phyloP scores from a whole-genome alignment of 2,888 invertebrate species.

The Cerceris ruficornis region DNA sequence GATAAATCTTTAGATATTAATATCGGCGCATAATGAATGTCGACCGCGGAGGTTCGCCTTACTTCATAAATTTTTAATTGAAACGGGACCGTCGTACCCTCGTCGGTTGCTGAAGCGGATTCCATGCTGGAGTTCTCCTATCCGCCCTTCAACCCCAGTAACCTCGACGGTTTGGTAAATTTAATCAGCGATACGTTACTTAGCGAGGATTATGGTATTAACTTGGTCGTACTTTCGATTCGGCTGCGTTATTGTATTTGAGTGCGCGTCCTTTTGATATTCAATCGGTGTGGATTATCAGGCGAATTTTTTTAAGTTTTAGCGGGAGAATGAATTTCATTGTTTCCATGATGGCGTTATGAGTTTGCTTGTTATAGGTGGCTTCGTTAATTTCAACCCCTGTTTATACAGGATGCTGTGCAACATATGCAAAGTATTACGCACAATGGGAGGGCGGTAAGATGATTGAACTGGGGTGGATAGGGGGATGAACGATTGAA shows the following conservation, averaged over 20 bases:
- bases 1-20: slow-evolving; percentile 53
- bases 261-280: background rate
- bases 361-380: too few relatives aligned
- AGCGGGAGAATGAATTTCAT: too few relatives aligned
- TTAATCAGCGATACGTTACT: slow-evolving; percentile 53
- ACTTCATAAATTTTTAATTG: slow-evolving; percentile 59
- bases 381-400: too few relatives aligned
- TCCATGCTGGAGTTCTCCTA: slow-evolving; percentile 38
- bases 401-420: too few relatives aligned
- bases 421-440: too few relatives aligned
- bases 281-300: background rate
- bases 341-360: too few relatives aligned
- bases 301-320: background rate
- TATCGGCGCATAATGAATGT: slow-evolving; percentile 48
- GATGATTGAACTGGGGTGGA: too few relatives aligned
- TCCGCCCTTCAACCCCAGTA: slow-evolving; percentile 50
- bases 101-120: slow-evolving; percentile 35
- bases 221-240: slow-evolving; percentile 17
- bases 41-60: slow-evolving; percentile 12
- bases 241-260: slow-evolving; percentile 15
- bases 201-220: slow-evolving; percentile 35
- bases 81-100: slow-evolving; percentile 26
- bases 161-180: slow-evolving; percentile 56
- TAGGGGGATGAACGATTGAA: too few relatives aligned
- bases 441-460: too few relatives aligned